Evolutionary conservation across 2,888 invertebrate genomes (phyloP).

Genomic region (Panopea generosa): DNA sequence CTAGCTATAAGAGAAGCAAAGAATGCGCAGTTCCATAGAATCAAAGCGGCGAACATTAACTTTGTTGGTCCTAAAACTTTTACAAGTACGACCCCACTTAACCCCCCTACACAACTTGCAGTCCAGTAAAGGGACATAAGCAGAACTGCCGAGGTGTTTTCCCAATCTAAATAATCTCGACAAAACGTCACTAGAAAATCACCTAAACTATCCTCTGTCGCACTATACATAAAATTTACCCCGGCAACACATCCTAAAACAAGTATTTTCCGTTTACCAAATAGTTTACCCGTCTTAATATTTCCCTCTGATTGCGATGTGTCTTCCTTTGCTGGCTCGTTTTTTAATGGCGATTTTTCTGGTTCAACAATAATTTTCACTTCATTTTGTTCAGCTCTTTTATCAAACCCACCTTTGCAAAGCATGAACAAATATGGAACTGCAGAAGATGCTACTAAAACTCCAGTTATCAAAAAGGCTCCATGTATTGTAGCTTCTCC

Average conservation of each 20-base stretch:
- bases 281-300: neutral
- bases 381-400: no score
- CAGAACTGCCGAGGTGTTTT: slow-evolving; percentile 5
- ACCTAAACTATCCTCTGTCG: slow-evolving; percentile 23
- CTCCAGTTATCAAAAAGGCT: slow-evolving; percentile 10
- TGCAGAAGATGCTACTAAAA: neutral
- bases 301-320: neutral
- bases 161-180: slow-evolving; percentile 25
- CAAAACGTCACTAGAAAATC: slow-evolving; percentile 33
- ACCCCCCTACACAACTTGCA: slow-evolving; percentile 24
- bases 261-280: neutral
- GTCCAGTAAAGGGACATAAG: slow-evolving; percentile 34
- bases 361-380: neutral
- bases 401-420: no score
- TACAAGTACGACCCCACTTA: slow-evolving; percentile 21
- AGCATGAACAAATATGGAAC: slow-evolving; percentile 10
- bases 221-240: slow-evolving; percentile 20
- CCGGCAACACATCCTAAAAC: slow-evolving; percentile 5
- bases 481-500: slow-evolving; percentile 4
- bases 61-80: neutral
- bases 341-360: neutral
- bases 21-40: slow-evolving; percentile 16
- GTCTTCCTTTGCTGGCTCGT: neutral
- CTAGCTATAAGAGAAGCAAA: neutral
- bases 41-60: slow-evolving; percentile 5